These are phyloP conservation scores for Halisarca cf. caerulea DNA, from an alignment of 37 sponge, comb jelly and placozoan genomes.

Conservation along the genomic window DNA sequence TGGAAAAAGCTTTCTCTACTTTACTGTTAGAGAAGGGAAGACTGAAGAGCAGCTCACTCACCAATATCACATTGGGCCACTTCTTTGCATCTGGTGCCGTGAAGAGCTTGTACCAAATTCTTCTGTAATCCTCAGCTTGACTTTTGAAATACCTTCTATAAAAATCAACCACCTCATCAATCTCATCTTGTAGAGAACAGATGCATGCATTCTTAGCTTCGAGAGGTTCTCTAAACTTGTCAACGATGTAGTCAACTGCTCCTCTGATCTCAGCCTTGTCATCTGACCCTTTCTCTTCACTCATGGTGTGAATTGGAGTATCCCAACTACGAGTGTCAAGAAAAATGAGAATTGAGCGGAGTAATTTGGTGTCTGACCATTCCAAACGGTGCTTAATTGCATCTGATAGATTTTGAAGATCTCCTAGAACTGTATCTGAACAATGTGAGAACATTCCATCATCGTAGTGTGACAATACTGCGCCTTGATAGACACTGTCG, in stretches of 20 bases:
- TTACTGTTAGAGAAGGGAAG: slow-evolving; percentile 46
- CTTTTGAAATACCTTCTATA: slow-evolving; percentile 34
- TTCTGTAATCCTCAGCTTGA: neutral
- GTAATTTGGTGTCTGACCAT: slow-evolving; percentile 28
- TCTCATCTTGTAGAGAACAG: slow-evolving; percentile 20
- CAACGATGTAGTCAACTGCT: slow-evolving; percentile 46
- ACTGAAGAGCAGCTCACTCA: slow-evolving; percentile 44
- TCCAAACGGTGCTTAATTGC: slow-evolving; percentile 30
- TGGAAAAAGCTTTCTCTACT: slow-evolving; percentile 54
- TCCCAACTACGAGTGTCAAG: slow-evolving; percentile 43
- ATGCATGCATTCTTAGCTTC: slow-evolving; percentile 38
- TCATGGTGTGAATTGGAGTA: neutral
- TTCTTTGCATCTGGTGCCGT: neutral
- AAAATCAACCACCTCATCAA: slow-evolving; percentile 29
- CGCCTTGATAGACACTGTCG: slow-evolving; percentile 34
- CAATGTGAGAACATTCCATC: neutral
- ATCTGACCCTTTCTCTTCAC: neutral
- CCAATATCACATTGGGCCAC: neutral
- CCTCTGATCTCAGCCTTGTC: slow-evolving; percentile 31
- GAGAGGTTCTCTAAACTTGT: slow-evolving; percentile 24
- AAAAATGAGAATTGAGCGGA: slow-evolving; percentile 39
- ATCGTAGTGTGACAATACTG: neutral
- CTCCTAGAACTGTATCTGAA: neutral
- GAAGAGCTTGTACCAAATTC: slow-evolving; percentile 5
- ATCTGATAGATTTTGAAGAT: slow-evolving; percentile 5